Evolutionary conservation across 1,140 invertebrate genomes (phyloP).

Genomic region (Hycleus phaleratus): DNA sequence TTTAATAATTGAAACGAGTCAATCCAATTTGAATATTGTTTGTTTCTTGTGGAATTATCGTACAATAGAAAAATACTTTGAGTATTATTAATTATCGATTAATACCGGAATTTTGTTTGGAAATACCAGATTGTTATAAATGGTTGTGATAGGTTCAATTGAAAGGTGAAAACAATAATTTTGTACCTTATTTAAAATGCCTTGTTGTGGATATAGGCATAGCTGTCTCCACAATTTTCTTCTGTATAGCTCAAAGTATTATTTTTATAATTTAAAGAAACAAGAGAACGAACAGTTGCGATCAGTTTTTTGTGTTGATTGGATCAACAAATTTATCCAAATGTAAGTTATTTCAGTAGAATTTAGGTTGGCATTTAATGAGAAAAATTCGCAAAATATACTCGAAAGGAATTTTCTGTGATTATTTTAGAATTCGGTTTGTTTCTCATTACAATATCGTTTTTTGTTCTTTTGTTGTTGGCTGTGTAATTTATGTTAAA

Average conservation of each 20-base stretch:
- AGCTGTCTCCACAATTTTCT: too few species aligned
- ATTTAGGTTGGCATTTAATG: background rate
- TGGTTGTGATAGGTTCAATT: too few species aligned
- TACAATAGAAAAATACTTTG: too few species aligned
- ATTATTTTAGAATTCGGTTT: constrained; percentile 7
- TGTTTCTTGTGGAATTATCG: background rate
- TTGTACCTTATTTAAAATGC: too few species aligned
- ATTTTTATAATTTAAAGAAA: constrained; percentile 5
- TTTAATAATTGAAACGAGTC: background rate
- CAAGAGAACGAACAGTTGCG: too few species aligned
- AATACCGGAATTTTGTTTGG: too few species aligned
- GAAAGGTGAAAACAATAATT: too few species aligned
- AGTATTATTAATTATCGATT: too few species aligned
- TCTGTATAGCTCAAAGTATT: constrained; percentile 14
- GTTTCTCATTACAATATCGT: background rate
- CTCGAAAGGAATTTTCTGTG: constrained; percentile 10
- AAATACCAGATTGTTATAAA: too few species aligned
- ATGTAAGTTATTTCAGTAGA: constrained; percentile 5
- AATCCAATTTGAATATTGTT: background rate
- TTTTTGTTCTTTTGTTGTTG: constrained; percentile 3
- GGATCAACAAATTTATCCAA: background rate
- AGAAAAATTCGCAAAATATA: constrained; percentile 11
- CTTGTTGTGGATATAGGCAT: too few species aligned
- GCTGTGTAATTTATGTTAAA: constrained; percentile 13
- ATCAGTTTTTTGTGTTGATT: background rate